Percentiles rank a stretch among this genome's conserved stretches.
These are phyloP conservation scores for Lithophane socia DNA, from an alignment of 2,888 invertebrate genomes.

Conservation along the genomic window DNA sequence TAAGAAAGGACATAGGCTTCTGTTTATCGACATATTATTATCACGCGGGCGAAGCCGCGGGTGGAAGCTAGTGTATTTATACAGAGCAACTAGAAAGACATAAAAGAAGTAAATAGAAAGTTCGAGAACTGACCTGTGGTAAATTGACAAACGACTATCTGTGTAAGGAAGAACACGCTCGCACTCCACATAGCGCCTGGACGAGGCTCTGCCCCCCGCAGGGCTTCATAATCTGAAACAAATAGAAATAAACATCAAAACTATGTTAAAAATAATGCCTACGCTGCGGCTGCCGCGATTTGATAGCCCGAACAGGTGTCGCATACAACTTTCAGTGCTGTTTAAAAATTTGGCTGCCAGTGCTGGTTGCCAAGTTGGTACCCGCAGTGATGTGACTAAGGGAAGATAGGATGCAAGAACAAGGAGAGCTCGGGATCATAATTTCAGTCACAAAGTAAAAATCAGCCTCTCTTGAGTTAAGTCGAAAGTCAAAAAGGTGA, in stretches of 20 bases:
- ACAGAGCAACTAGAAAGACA: background rate
- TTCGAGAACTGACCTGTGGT: slow-evolving; percentile 79
- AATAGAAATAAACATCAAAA: background rate
- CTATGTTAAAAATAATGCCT: rapidly evolving
- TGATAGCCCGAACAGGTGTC: too few relatives aligned
- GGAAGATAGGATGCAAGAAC: background rate
- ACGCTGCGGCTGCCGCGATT: background rate
- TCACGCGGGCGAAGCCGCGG: too few relatives aligned
- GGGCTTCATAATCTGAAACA: slow-evolving; percentile 88
- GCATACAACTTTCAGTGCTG: too few relatives aligned
- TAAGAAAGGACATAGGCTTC: too few relatives aligned
- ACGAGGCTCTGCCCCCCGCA: slow-evolving; percentile 80
- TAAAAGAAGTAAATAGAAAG: background rate
- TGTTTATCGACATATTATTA: too few relatives aligned
- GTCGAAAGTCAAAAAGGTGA: too few relatives aligned
- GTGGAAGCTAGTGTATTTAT: too few relatives aligned
- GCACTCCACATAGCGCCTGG: slow-evolving; percentile 88
- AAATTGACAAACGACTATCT: slow-evolving; percentile 87
- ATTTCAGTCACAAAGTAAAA: background rate
- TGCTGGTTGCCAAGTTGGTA: background rate
- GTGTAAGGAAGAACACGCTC: slow-evolving; percentile 83
- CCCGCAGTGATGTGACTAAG: background rate
- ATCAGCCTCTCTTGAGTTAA: background rate
- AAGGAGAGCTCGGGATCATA: background rate
- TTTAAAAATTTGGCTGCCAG: too few relatives aligned